Evolutionary conservation across 2,113 vertebrate species (phyloP).

Genomic region (Mormyrus lacerda): DNA sequence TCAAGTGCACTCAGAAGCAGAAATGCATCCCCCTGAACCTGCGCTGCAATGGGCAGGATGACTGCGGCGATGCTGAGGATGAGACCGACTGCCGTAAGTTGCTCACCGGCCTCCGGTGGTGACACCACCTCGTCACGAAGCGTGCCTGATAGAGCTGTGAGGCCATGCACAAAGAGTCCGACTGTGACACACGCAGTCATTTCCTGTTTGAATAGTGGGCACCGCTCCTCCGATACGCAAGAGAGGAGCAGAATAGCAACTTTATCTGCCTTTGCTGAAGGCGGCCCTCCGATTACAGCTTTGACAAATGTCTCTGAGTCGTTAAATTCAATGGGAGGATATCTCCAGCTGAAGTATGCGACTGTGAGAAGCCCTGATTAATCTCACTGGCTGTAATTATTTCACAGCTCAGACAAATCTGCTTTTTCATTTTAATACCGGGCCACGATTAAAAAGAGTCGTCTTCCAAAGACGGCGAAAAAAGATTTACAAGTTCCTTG

Average conservation of each 20-base stretch:
- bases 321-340: constrained; percentile 45
- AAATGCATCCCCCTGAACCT: constrained; percentile 94
- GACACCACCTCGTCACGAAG: not conserved
- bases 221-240: constrained; percentile 19
- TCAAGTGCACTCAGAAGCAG: constrained; percentile 89
- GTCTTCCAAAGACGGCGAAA: not conserved
- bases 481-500: not conserved
- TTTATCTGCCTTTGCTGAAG: constrained; percentile 40
- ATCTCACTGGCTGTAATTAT: constrained; percentile 20
- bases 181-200: constrained; percentile 18
- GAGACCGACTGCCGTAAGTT: constrained; percentile 93
- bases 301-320: constrained; percentile 37
- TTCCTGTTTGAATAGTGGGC: constrained; percentile 31
- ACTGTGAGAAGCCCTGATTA: constrained; percentile 41
- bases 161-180: constrained; percentile 32
- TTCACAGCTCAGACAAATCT: constrained; percentile 14
- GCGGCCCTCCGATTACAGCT: constrained; percentile 44
- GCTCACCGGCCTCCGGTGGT: not conserved
- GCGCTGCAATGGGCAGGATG: constrained; percentile 91
- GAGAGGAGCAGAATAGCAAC: constrained; percentile 36
- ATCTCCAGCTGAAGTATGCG: constrained; percentile 39
- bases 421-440: not conserved
- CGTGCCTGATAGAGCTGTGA: constrained; percentile 9
- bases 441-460: not conserved
- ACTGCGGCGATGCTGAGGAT: constrained; percentile 92